Evolutionary conservation across 2,797 vertebrate genomes (phyloP).

Genomic region (Chromis chromis): DNA sequence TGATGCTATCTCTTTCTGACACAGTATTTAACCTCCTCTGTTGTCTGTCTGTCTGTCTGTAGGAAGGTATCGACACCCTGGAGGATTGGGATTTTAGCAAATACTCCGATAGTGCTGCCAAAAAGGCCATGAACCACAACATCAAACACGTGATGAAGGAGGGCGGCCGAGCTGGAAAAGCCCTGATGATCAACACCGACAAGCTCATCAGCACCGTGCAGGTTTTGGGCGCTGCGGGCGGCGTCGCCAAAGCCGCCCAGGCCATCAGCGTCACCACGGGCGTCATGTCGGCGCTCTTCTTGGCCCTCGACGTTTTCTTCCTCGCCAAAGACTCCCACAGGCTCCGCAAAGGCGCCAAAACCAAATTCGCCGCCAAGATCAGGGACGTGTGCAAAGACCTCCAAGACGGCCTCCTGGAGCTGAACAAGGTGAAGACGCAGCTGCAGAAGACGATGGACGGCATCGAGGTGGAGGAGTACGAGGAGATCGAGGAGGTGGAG

Average conservation of each 20-base stretch:
- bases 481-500: slow-evolving; percentile 75
- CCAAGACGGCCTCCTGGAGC: slow-evolving; percentile 76
- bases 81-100: slow-evolving; percentile 84
- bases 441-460: slow-evolving; percentile 83
- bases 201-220: slow-evolving; percentile 84
- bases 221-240: slow-evolving; percentile 74
- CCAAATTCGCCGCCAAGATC: slow-evolving; percentile 84
- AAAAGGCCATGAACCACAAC: slow-evolving; percentile 82
- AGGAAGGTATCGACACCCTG: slow-evolving; percentile 83
- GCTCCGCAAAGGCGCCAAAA: slow-evolving; percentile 79
- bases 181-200: slow-evolving; percentile 82
- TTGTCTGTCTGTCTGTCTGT: slow-evolving; percentile 18
- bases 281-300: slow-evolving; percentile 77
- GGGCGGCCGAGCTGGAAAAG: slow-evolving; percentile 82
- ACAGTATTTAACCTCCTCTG: neutral
- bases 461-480: slow-evolving; percentile 80
- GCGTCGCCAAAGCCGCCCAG: slow-evolving; percentile 72
- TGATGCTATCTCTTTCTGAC: too few relatives aligned
- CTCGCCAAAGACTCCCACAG: slow-evolving; percentile 79
- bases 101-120: slow-evolving; percentile 78
- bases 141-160: slow-evolving; percentile 86
- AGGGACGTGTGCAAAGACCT: slow-evolving; percentile 82
- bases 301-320: slow-evolving; percentile 82
- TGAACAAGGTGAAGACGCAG: slow-evolving; percentile 79
- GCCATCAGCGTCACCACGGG: slow-evolving; percentile 75